Percentiles rank a stretch among this genome's conserved stretches.
phyloP scores from a whole-genome alignment of 2,113 vertebrate species.

The Pseudopipra pipra region DNA sequence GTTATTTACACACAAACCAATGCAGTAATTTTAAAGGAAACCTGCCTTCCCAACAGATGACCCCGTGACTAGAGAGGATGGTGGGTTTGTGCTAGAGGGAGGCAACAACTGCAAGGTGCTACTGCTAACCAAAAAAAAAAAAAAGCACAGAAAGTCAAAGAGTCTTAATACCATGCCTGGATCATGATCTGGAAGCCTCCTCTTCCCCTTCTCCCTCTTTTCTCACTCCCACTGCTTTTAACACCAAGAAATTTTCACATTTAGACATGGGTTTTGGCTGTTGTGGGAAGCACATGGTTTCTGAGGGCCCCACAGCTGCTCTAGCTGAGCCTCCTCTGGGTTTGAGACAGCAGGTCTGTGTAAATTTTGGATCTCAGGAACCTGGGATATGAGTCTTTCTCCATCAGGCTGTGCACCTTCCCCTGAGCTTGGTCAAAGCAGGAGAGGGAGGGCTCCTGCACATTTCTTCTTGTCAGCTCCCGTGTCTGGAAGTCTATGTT shows the following conservation, averaged over 20 bases:
- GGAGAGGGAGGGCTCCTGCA: slow-evolving; percentile 85
- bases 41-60: neutral
- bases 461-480: slow-evolving; percentile 88
- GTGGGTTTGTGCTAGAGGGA: slow-evolving; percentile 31
- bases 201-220: slow-evolving; percentile 1
- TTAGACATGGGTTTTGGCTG: slow-evolving; percentile 62
- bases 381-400: slow-evolving; percentile 96
- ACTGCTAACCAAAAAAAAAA: slow-evolving; percentile 15
- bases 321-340: slow-evolving; percentile 90
- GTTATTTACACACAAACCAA: slow-evolving; percentile 63
- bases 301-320: slow-evolving; percentile 39
- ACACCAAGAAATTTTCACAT: slow-evolving; percentile 62
- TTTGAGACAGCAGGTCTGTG: slow-evolving; percentile 90
- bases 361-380: slow-evolving; percentile 97
- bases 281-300: slow-evolving; percentile 41
- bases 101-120: slow-evolving; percentile 10
- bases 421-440: slow-evolving; percentile 91
- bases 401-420: slow-evolving; percentile 95
- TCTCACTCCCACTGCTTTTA: slow-evolving; percentile 24
- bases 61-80: neutral
- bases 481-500: slow-evolving; percentile 95
- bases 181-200: neutral
- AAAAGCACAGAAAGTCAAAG: neutral
- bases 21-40: neutral
- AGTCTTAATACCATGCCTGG: neutral